These are phyloP conservation scores for Tricholaema leucomelas DNA, from an alignment of 2,113 vertebrate genomes.

Conservation along the genomic window DNA sequence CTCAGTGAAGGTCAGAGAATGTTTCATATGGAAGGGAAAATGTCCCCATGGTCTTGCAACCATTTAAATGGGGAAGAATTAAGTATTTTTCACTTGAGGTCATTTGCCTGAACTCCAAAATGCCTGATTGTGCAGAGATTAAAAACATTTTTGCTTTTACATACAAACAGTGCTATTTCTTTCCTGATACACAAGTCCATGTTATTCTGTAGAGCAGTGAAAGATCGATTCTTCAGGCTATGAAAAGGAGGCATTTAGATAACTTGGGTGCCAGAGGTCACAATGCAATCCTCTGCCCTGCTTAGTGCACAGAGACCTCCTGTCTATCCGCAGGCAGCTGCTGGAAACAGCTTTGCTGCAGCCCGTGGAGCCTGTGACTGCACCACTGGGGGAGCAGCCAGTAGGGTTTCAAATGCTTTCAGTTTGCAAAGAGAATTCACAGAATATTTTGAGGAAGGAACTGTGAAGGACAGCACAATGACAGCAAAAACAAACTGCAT, in stretches of 20 bases:
- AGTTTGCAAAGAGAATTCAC: not conserved
- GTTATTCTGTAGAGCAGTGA: slow-evolving; percentile 2
- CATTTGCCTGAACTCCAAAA: not conserved
- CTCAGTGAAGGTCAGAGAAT: not conserved
- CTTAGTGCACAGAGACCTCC: not conserved
- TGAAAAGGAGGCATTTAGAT: slow-evolving; percentile 14
- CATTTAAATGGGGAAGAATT: not conserved
- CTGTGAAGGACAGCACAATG: not conserved
- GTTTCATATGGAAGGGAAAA: not conserved
- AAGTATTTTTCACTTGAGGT: not conserved
- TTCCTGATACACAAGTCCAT: slow-evolving; percentile 17
- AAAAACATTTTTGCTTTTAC: slow-evolving; percentile 33
- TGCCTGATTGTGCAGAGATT: not conserved
- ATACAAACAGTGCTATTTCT: not conserved
- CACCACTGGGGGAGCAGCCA: not conserved
- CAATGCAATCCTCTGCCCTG: not conserved
- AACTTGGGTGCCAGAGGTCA: not conserved
- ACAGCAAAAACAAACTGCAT: not conserved
- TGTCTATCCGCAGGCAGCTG: not conserved
- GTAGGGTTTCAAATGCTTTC: slow-evolving; percentile 5
- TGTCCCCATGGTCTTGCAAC: not conserved
- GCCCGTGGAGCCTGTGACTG: not conserved
- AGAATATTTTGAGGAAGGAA: not conserved
- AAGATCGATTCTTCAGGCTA: not conserved
- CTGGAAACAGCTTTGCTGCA: not conserved